phyloP scores from a whole-genome alignment of 2,797 vertebrate species.

The Antennarius maculatus region DNA sequence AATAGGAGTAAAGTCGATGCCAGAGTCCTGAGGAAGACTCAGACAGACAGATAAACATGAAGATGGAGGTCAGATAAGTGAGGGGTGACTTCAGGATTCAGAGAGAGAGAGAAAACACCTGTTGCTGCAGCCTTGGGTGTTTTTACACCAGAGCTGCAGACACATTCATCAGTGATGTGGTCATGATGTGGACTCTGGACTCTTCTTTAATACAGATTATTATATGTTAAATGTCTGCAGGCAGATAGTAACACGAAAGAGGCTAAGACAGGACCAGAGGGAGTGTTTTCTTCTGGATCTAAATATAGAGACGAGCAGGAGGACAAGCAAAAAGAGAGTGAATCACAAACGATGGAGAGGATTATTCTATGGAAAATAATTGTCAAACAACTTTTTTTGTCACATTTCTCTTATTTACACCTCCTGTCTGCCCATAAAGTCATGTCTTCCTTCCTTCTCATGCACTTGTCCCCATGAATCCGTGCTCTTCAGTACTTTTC shows the following conservation, averaged over 20 bases:
- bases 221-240: constrained; percentile 20
- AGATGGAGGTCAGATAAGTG: constrained; percentile 53
- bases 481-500: constrained; percentile 21
- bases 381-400: constrained; percentile 3
- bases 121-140: constrained; percentile 17
- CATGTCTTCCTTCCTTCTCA: constrained; percentile 2
- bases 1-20: constrained; percentile 28
- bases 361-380: constrained; percentile 58
- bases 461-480: background rate
- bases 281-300: constrained; percentile 14
- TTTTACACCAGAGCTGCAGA: constrained; percentile 28
- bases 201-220: constrained; percentile 31
- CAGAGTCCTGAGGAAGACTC: constrained; percentile 21
- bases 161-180: constrained; percentile 28
- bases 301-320: constrained; percentile 12
- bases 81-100: background rate
- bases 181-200: constrained; percentile 16
- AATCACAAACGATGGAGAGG: constrained; percentile 18
- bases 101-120: constrained; percentile 21
- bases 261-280: constrained; percentile 2
- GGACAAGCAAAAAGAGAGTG: constrained; percentile 4
- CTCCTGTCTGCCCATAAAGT: background rate
- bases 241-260: constrained; percentile 25
- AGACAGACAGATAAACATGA: constrained; percentile 68
- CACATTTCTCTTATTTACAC: background rate